Base-by-base conservation (phyloP, 2,888 invertebrate species). In the Cephalotes varians region DNA sequence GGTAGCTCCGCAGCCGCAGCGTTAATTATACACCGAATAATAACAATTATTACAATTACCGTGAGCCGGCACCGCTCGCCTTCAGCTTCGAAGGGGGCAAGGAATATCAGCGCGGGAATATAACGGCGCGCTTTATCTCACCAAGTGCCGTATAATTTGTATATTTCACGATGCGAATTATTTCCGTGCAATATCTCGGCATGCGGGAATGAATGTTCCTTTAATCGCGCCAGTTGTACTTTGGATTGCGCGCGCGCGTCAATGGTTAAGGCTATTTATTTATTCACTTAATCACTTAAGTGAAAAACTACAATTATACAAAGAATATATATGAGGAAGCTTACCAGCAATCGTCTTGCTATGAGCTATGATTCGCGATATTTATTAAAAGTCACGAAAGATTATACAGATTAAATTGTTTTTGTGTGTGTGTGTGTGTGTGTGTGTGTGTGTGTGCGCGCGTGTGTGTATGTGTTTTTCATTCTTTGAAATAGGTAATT, bases 11-110 rank as follows among this genome's bases (percentile, higher is more conserved):
- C 77, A 91, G 91, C 91, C 90, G 82, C 85, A 91, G 91, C 92
- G 92, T 93, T 93, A 93, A 93, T 93, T 93, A 93, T 92, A 93
- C 92, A 93, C 93, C 92, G 92, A 92, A 93, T 92, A 93, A 93
- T 93, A 93, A 93, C 93, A 93, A 93, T 93, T 93, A 92, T 93
- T 93, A 92, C 92, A 93, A 93, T 93, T 93, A 93, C 92, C 90
- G 91, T 89, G 89, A 88, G 84, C 87, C 85, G 67, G 74, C 65
- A 73, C 54, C 60, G 82, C 81, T 76, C 69, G 74, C 76, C 79
- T 77, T 64, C 47, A 60, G 83, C 79, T 81, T 76, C 76, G 74
- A 71, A 72, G 73, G 77, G 76, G 77, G 65, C 76, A 65, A 83
- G 87, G 85, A 84, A 76, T 56, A 82, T 77, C 81, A 65, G 65